Evolutionary conservation across 2,797 vertebrate species (phyloP).

Genomic region (Ctenochaetus hawaiiensis): DNA sequence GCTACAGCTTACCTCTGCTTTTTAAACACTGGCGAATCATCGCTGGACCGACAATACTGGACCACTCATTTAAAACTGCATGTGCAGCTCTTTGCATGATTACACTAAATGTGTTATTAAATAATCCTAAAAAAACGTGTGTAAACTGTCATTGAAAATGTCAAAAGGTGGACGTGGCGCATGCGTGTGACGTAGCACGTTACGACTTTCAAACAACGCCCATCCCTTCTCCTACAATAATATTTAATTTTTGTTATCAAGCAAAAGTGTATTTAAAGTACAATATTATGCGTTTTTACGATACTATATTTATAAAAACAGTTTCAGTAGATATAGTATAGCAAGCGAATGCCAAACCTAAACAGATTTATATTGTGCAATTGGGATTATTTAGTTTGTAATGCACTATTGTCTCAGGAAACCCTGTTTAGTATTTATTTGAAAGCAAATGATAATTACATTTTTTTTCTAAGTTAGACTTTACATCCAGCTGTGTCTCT

Average conservation of each 20-base stretch:
- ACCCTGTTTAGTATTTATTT: background rate
- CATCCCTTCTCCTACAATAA: background rate
- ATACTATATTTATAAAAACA: background rate
- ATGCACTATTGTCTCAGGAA: background rate
- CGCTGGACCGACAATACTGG: constrained; percentile 30
- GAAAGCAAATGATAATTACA: background rate
- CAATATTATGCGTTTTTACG: no score
- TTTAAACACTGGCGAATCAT: constrained; percentile 60
- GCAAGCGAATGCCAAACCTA: background rate
- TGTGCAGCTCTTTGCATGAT: constrained; percentile 64
- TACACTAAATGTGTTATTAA: background rate
- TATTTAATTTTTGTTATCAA: no score
- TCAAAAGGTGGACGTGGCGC: constrained; percentile 54
- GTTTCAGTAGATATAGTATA: constrained; percentile 64
- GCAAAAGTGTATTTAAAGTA: background rate
- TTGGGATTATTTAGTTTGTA: background rate
- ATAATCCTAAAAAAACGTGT: background rate
- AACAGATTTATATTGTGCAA: background rate
- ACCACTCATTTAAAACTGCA: constrained; percentile 12
- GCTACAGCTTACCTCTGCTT: constrained; percentile 70
- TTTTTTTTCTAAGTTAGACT: background rate
- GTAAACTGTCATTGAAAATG: constrained; percentile 75
- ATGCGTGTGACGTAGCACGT: constrained; percentile 63
- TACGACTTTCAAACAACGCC: background rate
- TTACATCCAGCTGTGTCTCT: background rate